These are phyloP conservation scores for Cyrtonyx montezumae DNA, from an alignment of 2,113 vertebrate genomes.

Conservation along the genomic window DNA sequence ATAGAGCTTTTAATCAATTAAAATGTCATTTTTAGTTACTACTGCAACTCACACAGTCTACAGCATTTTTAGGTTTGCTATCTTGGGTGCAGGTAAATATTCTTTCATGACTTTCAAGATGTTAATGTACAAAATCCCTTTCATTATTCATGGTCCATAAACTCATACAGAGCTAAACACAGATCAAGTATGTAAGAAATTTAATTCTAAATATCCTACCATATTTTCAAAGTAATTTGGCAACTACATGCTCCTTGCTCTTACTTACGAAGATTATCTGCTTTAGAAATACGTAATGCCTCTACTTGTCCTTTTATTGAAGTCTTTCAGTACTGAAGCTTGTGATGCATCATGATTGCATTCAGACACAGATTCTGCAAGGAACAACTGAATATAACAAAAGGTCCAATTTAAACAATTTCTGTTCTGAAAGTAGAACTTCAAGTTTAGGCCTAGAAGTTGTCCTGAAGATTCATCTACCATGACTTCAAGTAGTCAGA, in stretches of 20 bases:
- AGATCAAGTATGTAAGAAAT: slow-evolving; percentile 58
- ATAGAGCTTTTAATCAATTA: slow-evolving; percentile 50
- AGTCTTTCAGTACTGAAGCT: slow-evolving; percentile 21
- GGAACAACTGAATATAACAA: background rate
- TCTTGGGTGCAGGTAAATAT: slow-evolving; percentile 49
- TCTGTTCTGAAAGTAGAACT: background rate
- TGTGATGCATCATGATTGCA: background rate
- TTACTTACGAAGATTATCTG: slow-evolving; percentile 62
- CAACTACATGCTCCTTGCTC: slow-evolving; percentile 27
- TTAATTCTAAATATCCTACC: slow-evolving; percentile 55
- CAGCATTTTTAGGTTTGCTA: slow-evolving; percentile 23
- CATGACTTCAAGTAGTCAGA: background rate
- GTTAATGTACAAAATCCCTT: slow-evolving; percentile 62
- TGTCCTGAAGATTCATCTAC: background rate
- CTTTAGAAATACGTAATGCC: slow-evolving; percentile 15
- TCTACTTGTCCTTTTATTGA: slow-evolving; percentile 15
- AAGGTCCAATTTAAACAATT: slow-evolving; percentile 2
- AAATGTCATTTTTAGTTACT: slow-evolving; percentile 21
- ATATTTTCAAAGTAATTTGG: slow-evolving; percentile 62
- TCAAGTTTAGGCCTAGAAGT: background rate
- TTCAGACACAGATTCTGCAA: background rate
- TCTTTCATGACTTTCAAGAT: slow-evolving; percentile 68
- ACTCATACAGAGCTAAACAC: slow-evolving; percentile 33
- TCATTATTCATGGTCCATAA: slow-evolving; percentile 70
- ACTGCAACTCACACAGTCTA: background rate